Evolutionary conservation across 2,797 vertebrate genomes (phyloP).

Genomic region (Remorina albescens): DNA sequence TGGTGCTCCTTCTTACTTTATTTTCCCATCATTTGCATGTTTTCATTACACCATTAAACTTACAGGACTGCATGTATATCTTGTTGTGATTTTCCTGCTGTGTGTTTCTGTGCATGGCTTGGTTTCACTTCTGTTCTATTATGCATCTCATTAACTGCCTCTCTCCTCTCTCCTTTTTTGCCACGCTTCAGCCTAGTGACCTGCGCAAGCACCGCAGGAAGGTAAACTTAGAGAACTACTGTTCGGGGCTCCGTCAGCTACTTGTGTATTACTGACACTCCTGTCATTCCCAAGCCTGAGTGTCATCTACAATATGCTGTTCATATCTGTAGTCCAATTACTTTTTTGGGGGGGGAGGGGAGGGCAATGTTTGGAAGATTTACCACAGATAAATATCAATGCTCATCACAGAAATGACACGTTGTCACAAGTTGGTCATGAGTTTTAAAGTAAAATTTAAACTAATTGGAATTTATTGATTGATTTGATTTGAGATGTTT

Average conservation of each 20-base stretch:
- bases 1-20: conserved; percentile 23
- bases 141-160: conserved; percentile 77
- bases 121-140: conserved; percentile 42
- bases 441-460: no score
- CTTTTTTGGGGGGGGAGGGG: no score
- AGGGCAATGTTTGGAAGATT: no score
- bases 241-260: conserved; percentile 20
- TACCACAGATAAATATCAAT: no score
- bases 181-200: conserved; percentile 98
- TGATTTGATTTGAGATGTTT: no score
- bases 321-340: no score
- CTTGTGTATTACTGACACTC: neutral
- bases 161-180: conserved; percentile 79
- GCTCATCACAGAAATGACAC: no score
- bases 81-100: conserved; percentile 31
- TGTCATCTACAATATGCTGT: neutral
- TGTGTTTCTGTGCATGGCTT: conserved; percentile 60
- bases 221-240: conserved; percentile 87
- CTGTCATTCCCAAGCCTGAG: neutral
- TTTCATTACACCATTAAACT: conserved; percentile 14
- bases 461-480: no score
- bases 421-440: no score
- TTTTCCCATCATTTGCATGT: conserved; percentile 9
- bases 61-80: neutral
- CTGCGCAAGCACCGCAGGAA: conserved; percentile 99